These are phyloP conservation scores for Ranitomeya variabilis DNA, from an alignment of 2,113 vertebrate genomes.

Conservation along the genomic window DNA sequence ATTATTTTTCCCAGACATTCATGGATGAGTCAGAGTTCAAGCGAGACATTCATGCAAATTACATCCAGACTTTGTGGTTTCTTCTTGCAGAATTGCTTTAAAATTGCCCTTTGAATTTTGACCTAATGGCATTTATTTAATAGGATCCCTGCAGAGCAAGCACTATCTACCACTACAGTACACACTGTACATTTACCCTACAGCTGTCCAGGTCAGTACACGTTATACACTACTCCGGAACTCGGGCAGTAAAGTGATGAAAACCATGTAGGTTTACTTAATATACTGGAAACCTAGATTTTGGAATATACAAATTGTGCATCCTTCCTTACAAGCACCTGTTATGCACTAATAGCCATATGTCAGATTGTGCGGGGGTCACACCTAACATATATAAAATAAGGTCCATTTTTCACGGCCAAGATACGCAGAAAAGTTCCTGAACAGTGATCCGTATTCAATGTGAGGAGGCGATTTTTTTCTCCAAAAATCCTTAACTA, in stretches of 20 bases:
- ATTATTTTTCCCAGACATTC: conserved; percentile 46
- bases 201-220: not conserved
- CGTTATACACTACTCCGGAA: not conserved
- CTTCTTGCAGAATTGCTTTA: conserved; percentile 50
- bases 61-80: conserved; percentile 61
- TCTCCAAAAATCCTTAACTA: too few species aligned
- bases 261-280: not conserved
- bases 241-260: not conserved
- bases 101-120: conserved; percentile 34
- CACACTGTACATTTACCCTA: not conserved
- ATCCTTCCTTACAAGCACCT: not conserved
- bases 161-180: not conserved
- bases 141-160: not conserved
- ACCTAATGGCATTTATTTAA: not conserved
- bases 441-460: too few species aligned
- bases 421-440: too few species aligned
- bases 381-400: too few species aligned
- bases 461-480: too few species aligned
- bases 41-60: conserved; percentile 48
- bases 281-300: not conserved
- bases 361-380: not conserved
- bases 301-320: not conserved
- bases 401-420: too few species aligned
- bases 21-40: conserved; percentile 48
- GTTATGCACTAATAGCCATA: not conserved